phyloP scores from a whole-genome alignment of 2,888 invertebrate species.

The Galeopsomyia nigrocyanea region DNA sequence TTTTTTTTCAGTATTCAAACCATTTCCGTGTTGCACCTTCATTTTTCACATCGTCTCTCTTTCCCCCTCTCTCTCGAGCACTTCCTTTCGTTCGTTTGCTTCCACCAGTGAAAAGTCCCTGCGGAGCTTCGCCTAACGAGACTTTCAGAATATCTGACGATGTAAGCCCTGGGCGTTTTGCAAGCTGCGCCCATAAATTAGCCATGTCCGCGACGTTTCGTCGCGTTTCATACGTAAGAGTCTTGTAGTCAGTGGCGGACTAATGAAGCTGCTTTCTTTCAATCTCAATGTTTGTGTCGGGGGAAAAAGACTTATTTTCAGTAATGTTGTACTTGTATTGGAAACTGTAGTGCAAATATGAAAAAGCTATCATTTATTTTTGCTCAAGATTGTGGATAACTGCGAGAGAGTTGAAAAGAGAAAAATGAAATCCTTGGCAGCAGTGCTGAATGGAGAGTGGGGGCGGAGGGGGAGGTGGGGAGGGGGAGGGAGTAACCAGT shows the following conservation, averaged over 20 bases:
- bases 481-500: too few relatives aligned
- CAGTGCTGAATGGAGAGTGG: too few relatives aligned
- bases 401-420: constrained; percentile 11
- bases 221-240: constrained; percentile 22
- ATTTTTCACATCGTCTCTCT: constrained; percentile 8
- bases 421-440: neutral
- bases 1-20: constrained; percentile 9
- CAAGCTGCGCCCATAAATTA: constrained; percentile 46
- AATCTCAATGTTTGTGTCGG: too few relatives aligned
- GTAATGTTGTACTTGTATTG: neutral
- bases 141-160: constrained; percentile 50
- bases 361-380: constrained; percentile 21
- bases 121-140: constrained; percentile 47
- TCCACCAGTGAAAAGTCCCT: constrained; percentile 31
- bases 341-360: neutral
- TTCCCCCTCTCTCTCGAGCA: constrained; percentile 8
- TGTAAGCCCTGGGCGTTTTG: constrained; percentile 29
- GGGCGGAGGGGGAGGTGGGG: too few relatives aligned
- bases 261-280: constrained; percentile 12
- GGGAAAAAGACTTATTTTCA: neutral
- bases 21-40: neutral
- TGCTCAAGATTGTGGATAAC: neutral
- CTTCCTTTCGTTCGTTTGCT: constrained; percentile 33
- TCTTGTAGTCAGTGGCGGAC: constrained; percentile 23
- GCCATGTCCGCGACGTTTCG: constrained; percentile 46